Conservation (phyloP, 2,888 invertebrate species). For the Pherbina coryleti region DNA sequence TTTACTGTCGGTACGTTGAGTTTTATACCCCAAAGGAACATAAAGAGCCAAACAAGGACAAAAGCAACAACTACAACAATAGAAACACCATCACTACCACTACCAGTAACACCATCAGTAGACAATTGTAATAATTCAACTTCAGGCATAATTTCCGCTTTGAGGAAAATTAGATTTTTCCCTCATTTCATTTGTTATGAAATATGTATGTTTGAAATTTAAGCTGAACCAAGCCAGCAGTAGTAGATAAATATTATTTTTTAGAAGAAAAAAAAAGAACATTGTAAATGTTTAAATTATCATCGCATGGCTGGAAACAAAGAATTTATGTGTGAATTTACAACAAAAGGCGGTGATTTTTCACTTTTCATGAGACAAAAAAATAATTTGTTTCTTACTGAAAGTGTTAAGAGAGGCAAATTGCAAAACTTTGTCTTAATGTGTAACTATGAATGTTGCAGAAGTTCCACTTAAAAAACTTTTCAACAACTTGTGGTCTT, state of each 20-base stretch:
- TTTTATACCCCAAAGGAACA: background rate
- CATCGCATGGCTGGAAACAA: background rate
- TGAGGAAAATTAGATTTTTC: conserved; percentile 58
- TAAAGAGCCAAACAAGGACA: background rate
- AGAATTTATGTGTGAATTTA: too few relatives aligned
- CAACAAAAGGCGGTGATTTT: background rate
- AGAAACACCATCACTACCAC: background rate
- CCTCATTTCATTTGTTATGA: background rate
- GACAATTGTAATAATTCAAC: conserved; percentile 63
- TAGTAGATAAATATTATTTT: background rate
- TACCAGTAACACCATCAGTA: conserved; percentile 13
- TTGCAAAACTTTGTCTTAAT: too few relatives aligned
- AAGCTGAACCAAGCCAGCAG: background rate
- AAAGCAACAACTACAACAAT: background rate
- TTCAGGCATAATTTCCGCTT: conserved; percentile 63
- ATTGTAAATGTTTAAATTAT: conserved; percentile 14
- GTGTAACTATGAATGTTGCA: too few relatives aligned
- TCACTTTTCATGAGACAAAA: background rate
- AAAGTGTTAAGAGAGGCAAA: background rate
- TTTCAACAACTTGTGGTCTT: too few relatives aligned
- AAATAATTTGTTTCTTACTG: background rate
- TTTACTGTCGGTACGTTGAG: conserved; percentile 44
- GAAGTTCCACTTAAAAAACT: too few relatives aligned
- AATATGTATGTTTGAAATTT: background rate
- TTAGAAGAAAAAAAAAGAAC: background rate